Conservation (phyloP, 2,113 vertebrate species). For the Semicossyphus pulcher region DNA sequence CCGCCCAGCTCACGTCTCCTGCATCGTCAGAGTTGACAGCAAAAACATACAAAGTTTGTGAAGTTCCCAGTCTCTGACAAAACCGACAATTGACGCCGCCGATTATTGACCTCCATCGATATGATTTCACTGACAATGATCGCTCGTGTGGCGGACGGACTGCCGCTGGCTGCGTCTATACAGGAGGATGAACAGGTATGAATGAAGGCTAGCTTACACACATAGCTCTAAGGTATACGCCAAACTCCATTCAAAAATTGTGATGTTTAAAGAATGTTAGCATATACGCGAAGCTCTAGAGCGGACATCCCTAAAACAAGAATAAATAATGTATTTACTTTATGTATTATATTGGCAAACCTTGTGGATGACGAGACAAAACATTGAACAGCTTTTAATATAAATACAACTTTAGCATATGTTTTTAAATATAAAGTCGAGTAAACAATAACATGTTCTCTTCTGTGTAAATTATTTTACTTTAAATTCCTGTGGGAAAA, state of each 20-base stretch:
- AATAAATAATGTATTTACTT: too few species aligned
- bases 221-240: too few species aligned
- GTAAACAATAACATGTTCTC: too few species aligned
- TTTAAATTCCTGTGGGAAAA: too few species aligned
- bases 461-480: too few species aligned
- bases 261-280: background rate
- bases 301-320: too few species aligned
- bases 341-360: too few species aligned
- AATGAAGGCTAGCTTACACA: slow-evolving; percentile 5
- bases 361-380: too few species aligned
- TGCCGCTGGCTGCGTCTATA: slow-evolving; percentile 93
- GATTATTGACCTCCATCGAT: background rate
- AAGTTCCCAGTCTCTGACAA: background rate
- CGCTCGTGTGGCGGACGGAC: slow-evolving; percentile 92
- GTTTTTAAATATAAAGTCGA: too few species aligned
- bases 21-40: slow-evolving; percentile 39
- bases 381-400: too few species aligned
- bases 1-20: slow-evolving; percentile 49
- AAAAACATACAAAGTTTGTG: background rate
- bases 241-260: background rate
- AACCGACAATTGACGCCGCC: background rate
- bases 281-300: too few species aligned
- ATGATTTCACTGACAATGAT: slow-evolving; percentile 96
- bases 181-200: slow-evolving; percentile 94
- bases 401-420: too few species aligned